Conservation (phyloP, 2,113 vertebrate genomes). For the Psettodes erumei region DNA sequence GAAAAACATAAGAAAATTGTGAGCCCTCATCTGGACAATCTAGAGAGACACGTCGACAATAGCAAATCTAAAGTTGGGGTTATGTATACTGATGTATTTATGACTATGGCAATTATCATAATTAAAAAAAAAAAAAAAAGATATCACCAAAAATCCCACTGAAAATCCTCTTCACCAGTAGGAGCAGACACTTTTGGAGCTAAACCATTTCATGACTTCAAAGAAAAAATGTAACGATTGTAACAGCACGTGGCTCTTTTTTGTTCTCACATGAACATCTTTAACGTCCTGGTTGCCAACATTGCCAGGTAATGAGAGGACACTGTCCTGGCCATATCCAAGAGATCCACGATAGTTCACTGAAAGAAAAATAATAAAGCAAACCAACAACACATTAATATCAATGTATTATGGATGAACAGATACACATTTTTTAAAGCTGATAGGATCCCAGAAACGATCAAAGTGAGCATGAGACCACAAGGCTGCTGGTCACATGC, state of each 20-base stretch:
- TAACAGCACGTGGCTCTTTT: neutral
- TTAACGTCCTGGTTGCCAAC: slow-evolving; percentile 91
- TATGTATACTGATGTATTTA: no score
- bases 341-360: slow-evolving; percentile 95
- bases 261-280: slow-evolving; percentile 92
- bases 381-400: neutral
- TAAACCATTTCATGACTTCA: neutral
- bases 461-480: neutral
- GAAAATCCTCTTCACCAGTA: neutral
- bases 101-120: slow-evolving; percentile 10
- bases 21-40: no score
- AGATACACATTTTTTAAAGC: neutral
- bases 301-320: slow-evolving; percentile 90
- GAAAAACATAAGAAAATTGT: neutral
- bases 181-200: neutral
- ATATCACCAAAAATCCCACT: neutral
- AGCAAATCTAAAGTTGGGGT: no score
- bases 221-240: neutral
- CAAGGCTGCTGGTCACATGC: no score
- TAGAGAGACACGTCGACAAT: no score
- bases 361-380: slow-evolving; percentile 51
- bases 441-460: neutral
- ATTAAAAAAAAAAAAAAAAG: neutral
- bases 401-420: neutral
- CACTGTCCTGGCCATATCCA: slow-evolving; percentile 93